phyloP scores from a whole-genome alignment of 2,113 vertebrate genomes.

The Oreochromis niloticus region DNA sequence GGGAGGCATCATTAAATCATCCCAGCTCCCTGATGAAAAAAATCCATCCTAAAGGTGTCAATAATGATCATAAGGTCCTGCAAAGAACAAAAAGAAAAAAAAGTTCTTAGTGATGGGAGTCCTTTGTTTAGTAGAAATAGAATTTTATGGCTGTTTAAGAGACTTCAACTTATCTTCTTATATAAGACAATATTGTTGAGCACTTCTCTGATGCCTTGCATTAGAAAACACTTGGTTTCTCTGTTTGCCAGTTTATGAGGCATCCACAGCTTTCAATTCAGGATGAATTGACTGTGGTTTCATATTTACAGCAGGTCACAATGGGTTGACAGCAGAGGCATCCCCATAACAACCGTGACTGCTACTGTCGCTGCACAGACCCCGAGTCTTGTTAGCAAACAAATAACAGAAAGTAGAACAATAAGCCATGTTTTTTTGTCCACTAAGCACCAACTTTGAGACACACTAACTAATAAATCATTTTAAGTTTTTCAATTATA shows the following conservation, averaged over 20 bases:
- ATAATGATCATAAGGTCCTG: background rate
- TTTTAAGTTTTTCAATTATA: background rate
- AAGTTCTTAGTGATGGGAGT: background rate
- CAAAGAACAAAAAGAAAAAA: background rate
- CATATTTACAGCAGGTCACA: background rate
- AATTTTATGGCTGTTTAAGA: background rate
- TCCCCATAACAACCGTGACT: background rate
- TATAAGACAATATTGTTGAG: background rate
- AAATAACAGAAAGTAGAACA: background rate
- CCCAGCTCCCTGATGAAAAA: background rate
- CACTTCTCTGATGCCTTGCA: background rate
- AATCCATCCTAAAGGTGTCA: background rate
- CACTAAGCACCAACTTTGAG: background rate
- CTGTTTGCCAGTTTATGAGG: background rate
- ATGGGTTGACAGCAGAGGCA: background rate
- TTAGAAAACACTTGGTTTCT: background rate
- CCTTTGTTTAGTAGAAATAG: background rate
- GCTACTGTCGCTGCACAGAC: background rate
- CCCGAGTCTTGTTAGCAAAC: background rate
- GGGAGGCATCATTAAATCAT: background rate
- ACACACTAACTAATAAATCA: background rate
- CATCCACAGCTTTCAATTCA: background rate
- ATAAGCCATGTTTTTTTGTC: background rate
- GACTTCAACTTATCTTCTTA: background rate
- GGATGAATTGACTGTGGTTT: background rate